A percentile compares a stretch with the other conserved stretches of the same genome.
These are phyloP conservation scores for Ctena decussata DNA, from an alignment of 2,888 invertebrate species.

Conservation along the genomic window DNA sequence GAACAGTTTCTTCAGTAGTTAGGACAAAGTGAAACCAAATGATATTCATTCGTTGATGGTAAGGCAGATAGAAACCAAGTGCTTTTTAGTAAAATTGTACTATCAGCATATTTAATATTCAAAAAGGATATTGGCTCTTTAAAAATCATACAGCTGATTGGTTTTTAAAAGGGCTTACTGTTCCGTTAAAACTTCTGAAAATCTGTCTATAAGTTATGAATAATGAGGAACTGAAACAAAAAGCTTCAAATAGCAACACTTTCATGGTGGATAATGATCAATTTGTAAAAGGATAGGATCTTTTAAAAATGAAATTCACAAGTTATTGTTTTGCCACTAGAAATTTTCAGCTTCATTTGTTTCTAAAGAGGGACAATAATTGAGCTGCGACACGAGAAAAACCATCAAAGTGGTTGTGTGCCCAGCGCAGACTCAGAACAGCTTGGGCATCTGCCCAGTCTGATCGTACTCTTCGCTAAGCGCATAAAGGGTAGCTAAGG, in stretches of 20 bases:
- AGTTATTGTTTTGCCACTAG: not conserved
- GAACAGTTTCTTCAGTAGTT: too few relatives aligned
- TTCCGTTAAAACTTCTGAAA: not conserved
- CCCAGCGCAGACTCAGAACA: too few relatives aligned
- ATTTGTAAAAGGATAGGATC: not conserved
- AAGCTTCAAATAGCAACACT: not conserved
- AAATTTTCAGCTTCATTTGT: not conserved
- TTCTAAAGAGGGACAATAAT: not conserved
- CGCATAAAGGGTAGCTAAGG: too few relatives aligned
- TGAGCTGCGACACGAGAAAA: too few relatives aligned
- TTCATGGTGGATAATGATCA: not conserved
- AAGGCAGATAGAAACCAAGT: too few relatives aligned
- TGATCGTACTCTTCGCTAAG: too few relatives aligned
- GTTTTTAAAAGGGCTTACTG: conserved; percentile 15
- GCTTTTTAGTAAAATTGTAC: too few relatives aligned
- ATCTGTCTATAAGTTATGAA: not conserved
- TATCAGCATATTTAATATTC: conserved; percentile 5
- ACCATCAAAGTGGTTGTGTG: too few relatives aligned
- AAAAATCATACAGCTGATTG: conserved; percentile 32
- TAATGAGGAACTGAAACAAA: not conserved
- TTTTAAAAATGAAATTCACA: not conserved
- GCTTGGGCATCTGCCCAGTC: too few relatives aligned
- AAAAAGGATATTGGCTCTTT: not conserved
- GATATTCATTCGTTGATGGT: too few relatives aligned
- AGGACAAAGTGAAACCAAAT: too few relatives aligned